phyloP scores from a whole-genome alignment of 2,888 invertebrate species.

The Dastarcus helophoroides region DNA sequence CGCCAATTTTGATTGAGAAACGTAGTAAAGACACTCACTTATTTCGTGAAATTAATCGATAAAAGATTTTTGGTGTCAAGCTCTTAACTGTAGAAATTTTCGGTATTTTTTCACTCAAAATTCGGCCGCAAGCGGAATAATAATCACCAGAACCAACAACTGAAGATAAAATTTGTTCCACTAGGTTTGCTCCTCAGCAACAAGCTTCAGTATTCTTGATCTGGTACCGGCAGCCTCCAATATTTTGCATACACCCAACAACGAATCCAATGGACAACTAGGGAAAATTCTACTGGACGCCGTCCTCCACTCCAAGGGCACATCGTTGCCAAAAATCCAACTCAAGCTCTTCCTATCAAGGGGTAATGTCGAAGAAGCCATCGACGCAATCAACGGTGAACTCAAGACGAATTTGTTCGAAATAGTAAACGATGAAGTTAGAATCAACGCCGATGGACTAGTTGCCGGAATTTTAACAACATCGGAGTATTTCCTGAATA shows the following conservation, averaged over 20 bases:
- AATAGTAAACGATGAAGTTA: neutral
- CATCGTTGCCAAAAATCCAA: neutral
- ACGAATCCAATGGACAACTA: neutral
- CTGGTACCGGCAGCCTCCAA: neutral
- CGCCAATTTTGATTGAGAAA: too few species aligned
- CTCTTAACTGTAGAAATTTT: too few species aligned
- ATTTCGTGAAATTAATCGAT: too few species aligned
- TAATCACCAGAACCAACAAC: too few species aligned
- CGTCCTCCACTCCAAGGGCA: neutral
- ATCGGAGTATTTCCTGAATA: neutral
- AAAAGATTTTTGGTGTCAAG: too few species aligned
- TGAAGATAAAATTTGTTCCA: too few species aligned
- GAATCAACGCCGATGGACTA: neutral
- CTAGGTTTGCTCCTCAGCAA: neutral
- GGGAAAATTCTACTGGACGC: neutral
- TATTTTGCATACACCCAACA: neutral
- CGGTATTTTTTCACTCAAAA: too few species aligned
- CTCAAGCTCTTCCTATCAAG: neutral
- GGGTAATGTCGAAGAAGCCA: neutral
- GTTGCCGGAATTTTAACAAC: neutral
- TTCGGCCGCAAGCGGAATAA: too few species aligned
- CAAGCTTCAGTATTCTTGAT: neutral
- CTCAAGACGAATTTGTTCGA: neutral
- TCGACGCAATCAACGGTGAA: neutral
- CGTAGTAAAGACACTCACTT: too few species aligned